Evolutionary conservation across 2,888 invertebrate genomes (phyloP).

Genomic region (Scaptomyza tumidula): DNA sequence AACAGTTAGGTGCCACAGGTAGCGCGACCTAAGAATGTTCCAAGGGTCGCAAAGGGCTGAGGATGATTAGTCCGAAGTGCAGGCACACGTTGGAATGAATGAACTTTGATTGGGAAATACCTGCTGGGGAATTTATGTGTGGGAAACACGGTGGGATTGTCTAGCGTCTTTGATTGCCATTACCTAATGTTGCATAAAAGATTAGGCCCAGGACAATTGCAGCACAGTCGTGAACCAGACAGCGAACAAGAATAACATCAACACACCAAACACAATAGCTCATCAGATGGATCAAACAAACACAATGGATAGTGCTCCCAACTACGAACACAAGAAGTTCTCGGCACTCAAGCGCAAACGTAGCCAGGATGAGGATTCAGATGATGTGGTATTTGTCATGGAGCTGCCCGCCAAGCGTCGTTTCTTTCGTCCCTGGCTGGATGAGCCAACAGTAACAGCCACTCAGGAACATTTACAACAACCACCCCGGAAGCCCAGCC

Average conservation of each 20-base stretch:
- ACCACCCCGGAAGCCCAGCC: conserved; percentile 12
- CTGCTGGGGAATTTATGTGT: conserved; percentile 53
- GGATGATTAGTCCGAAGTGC: conserved; percentile 54
- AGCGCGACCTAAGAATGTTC: conserved; percentile 4
- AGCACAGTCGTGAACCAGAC: conserved; percentile 47
- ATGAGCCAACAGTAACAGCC: conserved; percentile 30
- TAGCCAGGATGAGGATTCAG: conserved; percentile 44
- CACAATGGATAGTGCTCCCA: conserved; percentile 21
- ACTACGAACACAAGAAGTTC: conserved; percentile 67
- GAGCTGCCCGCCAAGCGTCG: conserved; percentile 59
- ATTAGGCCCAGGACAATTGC: conserved; percentile 40
- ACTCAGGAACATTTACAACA: conserved; percentile 1
- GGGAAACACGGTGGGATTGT: conserved; percentile 49
- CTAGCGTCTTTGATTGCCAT: conserved; percentile 32
- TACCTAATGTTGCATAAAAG: conserved; percentile 76
- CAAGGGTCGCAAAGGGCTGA: conserved; percentile 1
- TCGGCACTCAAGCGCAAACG: conserved; percentile 61
- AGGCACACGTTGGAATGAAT: conserved; percentile 67
- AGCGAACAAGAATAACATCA: conserved; percentile 34
- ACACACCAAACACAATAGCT: conserved; percentile 7
- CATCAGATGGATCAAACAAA: not conserved
- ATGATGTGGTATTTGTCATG: conserved; percentile 63
- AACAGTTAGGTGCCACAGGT: conserved; percentile 31
- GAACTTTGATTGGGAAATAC: conserved; percentile 73
- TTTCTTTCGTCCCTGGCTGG: conserved; percentile 68